phyloP scores from a whole-genome alignment of 1,140 invertebrate species.

The Dreissena polymorpha region DNA sequence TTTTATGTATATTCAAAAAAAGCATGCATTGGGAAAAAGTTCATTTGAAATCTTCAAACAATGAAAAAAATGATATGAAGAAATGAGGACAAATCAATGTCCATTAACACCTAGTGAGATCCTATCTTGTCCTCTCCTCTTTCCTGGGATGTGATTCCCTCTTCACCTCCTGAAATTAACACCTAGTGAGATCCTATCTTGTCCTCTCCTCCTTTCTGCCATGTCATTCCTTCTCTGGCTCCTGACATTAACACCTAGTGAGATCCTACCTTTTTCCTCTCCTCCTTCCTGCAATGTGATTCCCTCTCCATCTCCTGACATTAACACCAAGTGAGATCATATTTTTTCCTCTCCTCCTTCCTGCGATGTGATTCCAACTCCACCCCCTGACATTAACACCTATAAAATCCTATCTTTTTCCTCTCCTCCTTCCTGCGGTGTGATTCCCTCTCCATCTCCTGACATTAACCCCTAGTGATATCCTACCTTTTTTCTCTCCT shows the following conservation, averaged over 20 bases:
- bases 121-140: conserved; percentile 62
- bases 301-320: conserved; percentile 72
- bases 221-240: conserved; percentile 71
- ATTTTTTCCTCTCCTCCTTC: conserved; percentile 71
- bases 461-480: too few relatives aligned
- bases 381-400: too few relatives aligned
- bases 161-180: conserved; percentile 71
- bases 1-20: too few relatives aligned
- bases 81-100: too few relatives aligned
- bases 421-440: conserved; percentile 69
- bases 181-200: too few relatives aligned
- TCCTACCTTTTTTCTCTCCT: conserved; percentile 72
- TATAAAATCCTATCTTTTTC: conserved; percentile 68
- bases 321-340: too few relatives aligned
- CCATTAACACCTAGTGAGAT: too few relatives aligned
- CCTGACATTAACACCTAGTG: too few relatives aligned
- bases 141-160: conserved; percentile 68
- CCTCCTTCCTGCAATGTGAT: conserved; percentile 64
- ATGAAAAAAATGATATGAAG: too few relatives aligned
- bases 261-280: conserved; percentile 72
- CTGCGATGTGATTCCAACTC: conserved; percentile 72
- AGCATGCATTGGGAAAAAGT: too few relatives aligned
- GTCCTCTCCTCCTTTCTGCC: conserved; percentile 69
- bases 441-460: conserved; percentile 71
- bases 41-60: too few relatives aligned